Base-by-base conservation (phyloP, 2,113 vertebrate genomes). In the Nycticebus coucang region DNA sequence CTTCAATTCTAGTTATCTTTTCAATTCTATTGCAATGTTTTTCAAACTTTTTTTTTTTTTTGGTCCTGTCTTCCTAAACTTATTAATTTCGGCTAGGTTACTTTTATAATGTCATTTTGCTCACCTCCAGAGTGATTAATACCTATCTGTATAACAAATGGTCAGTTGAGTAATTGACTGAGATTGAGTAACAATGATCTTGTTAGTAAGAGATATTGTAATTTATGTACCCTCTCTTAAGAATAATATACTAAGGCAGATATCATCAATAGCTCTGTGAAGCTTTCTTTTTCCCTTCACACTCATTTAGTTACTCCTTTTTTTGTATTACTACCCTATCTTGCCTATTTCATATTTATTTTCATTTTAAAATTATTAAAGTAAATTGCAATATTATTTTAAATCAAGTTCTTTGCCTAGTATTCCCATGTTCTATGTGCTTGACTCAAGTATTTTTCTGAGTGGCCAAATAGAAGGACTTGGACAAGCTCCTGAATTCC, bases 281-380 rank as follows among this genome's bases (percentile, higher is more conserved):
- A 68, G 1, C 0, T 62, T 85, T 93, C 41, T 66, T 50, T 50
- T 85, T 66, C 5, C 22, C 18, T 24, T 92, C 2, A 87, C 17
- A n/a, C 9, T 91, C 9, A 55, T 60, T 95, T 62, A 81, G 35
- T 37, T 50, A 60, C 8, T 60, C 7, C 6, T 33, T 84, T 62
- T 62, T 68, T 57, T 83, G 21, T 75, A 35, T 59, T 55, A 50
- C 11, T 57, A 2, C 12, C 72, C 1, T 69, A 68, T 41, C 13
- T 82, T 94, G 24, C 1, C 18, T 91, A 41, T 53, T 91, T 95
- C 57, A 55, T 82, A 26, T 86, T 88, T 92, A 74, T 35, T 28
- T 93, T 93, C 21, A 85, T 75, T 60, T 91, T 21, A 37, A 86
- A 71, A 64, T 72, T 17, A 17, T 64, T 86, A 87, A 85, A 91